phyloP scores from a whole-genome alignment of 1,140 invertebrate species.

The Aphelenchoides fujianensis region DNA sequence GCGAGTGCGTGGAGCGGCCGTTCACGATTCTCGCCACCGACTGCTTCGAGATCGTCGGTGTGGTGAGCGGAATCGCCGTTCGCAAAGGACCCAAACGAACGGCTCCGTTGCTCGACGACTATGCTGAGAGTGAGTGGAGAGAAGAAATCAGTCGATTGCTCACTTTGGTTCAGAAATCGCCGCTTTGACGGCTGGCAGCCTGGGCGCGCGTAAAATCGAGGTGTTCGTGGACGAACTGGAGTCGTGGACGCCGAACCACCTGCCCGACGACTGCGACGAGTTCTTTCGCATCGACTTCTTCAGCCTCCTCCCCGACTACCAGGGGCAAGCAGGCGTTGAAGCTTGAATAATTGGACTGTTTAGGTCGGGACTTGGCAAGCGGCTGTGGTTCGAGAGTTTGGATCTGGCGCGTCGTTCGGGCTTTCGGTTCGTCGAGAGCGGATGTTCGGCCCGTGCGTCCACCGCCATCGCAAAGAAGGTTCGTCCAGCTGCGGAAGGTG shows the following conservation, averaged over 20 bases:
- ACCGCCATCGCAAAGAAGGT: too few relatives aligned
- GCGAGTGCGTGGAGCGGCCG: not conserved
- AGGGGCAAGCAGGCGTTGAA: not conserved
- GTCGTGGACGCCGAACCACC: too few relatives aligned
- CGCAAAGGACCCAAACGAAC: not conserved
- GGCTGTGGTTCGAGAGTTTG: too few relatives aligned
- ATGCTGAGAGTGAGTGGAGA: not conserved
- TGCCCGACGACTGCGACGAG: not conserved
- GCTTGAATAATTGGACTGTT: not conserved
- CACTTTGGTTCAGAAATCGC: too few relatives aligned
- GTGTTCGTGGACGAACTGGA: too few relatives aligned
- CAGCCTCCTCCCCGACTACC: not conserved
- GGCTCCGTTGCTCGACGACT: not conserved
- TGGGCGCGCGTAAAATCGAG: too few relatives aligned
- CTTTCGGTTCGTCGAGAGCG: too few relatives aligned
- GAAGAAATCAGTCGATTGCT: not conserved
- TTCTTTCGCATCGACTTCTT: not conserved
- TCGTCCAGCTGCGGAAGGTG: too few relatives aligned
- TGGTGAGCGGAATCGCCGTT: not conserved
- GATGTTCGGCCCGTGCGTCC: too few relatives aligned
- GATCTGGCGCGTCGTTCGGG: too few relatives aligned
- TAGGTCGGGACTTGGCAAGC: too few relatives aligned
- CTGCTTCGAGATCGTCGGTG: not conserved
- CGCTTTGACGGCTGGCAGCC: too few relatives aligned
- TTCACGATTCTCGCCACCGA: slow-evolving; percentile 3